These are phyloP conservation scores for Borostomias antarcticus DNA, from an alignment of 2,797 vertebrate species.

Conservation along the genomic window DNA sequence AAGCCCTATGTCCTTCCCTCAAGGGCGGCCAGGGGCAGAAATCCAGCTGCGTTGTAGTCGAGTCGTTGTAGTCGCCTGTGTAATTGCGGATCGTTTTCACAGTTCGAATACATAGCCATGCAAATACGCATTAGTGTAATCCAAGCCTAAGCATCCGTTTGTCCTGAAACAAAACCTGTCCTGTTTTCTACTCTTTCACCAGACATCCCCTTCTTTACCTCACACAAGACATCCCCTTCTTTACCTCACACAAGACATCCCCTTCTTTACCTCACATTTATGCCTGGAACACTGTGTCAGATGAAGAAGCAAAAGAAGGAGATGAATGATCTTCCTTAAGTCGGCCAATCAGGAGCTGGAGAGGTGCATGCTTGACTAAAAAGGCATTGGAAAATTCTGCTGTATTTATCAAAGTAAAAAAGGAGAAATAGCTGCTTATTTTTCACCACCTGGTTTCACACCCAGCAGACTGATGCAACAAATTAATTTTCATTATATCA, in stretches of 20 bases:
- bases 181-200: not conserved
- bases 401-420: conserved; percentile 28
- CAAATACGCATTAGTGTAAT: too few relatives aligned
- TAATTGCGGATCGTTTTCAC: too few relatives aligned
- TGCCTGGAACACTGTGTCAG: not conserved
- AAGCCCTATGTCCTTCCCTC: too few relatives aligned
- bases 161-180: not conserved
- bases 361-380: conserved; percentile 17
- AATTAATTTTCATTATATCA: not conserved
- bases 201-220: not conserved
- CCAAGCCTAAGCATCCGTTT: too few relatives aligned
- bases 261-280: not conserved
- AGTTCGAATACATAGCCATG: too few relatives aligned
- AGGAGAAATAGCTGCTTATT: conserved; percentile 29
- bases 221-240: not conserved
- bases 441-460: conserved; percentile 26
- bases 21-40: too few relatives aligned
- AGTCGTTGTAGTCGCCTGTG: too few relatives aligned
- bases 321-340: conserved; percentile 35
- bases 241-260: not conserved
- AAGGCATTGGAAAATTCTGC: not conserved
- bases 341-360: conserved; percentile 35
- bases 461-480: conserved; percentile 1
- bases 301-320: conserved; percentile 3
- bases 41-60: too few relatives aligned